Base-by-base conservation (phyloP, 2,113 vertebrate genomes). In the Alethe castanea region DNA sequence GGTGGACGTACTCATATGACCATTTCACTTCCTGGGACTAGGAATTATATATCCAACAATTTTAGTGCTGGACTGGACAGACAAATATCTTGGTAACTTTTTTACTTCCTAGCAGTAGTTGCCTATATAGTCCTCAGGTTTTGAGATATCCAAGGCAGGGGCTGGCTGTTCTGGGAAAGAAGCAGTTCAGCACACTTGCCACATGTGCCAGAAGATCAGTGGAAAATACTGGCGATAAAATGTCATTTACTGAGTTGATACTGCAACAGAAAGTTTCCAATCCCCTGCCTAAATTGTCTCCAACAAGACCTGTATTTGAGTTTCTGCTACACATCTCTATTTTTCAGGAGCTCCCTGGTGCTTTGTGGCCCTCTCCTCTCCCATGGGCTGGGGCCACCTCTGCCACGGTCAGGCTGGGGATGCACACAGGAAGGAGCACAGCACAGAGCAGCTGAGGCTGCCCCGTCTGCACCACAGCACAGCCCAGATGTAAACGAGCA, bases 391-490 rank as follows among this genome's bases (percentile, higher is more conserved):
- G 19, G 45, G 42, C 50, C 64, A 78, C 25, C 60, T 42, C 4
- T 42, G 60, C 2, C 78, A 9, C 0, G 20, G 47, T 5, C 52
- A 66, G 47, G 29, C 56, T 38, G 47, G 4, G 50, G 47, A 25
- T 7, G 38, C 29, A 17, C 1, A 2, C 20, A 8, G 0, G 10
- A 36, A 8, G 0, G 10, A 36, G 19, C 70, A 26, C 35, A 22
- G 73, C 79, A 42, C 17, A 0, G 31, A 19, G 17, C 66, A 62
- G n/a, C 69, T 69, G 62, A 66, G 45, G 22, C 48, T 31, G 23
- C 33, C 18, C 52, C 0, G 0, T 2, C 65, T n/a, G 31, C 54
- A 47, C 2, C 74, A 47, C 19, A 45, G 59, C 28, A 54, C 28
- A 42, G 83, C 81, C 86, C 92, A 62, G 60, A 60, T 53, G 76